Percentiles rank a stretch among this genome's conserved stretches.
Conservation (phyloP, 2,113 vertebrate species). For the Rafetus swinhoei region DNA sequence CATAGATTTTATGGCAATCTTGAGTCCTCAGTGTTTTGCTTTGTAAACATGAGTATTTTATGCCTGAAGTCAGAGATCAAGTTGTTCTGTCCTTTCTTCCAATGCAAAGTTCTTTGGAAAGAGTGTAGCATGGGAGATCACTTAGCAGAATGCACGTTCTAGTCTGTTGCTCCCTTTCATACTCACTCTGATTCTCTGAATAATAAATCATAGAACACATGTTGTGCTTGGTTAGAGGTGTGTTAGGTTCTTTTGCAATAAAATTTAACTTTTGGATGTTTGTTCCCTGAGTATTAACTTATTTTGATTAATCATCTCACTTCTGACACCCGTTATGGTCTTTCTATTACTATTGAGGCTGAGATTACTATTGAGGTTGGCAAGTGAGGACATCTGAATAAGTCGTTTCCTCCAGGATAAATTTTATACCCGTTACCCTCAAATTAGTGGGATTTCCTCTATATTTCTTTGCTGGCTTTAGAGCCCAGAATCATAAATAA, state of each 20-base stretch:
- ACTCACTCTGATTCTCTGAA: constrained; percentile 44
- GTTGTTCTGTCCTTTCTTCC: constrained; percentile 20
- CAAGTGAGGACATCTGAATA: constrained; percentile 19
- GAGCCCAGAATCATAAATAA: constrained; percentile 9
- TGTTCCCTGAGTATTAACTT: constrained; percentile 37
- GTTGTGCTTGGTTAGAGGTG: constrained; percentile 10
- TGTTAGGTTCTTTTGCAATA: constrained; percentile 26
- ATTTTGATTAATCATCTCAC: constrained; percentile 44
- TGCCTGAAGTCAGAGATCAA: constrained; percentile 15
- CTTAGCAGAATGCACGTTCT: constrained; percentile 20
- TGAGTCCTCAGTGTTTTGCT: constrained; percentile 42
- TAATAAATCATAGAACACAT: constrained; percentile 19
- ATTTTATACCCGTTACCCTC: constrained; percentile 1
- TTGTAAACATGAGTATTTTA: constrained; percentile 54
- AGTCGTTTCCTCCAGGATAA: constrained; percentile 25
- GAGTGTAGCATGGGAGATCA: constrained; percentile 1
- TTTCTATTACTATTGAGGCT: constrained; percentile 23
- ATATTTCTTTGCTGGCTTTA: neutral
- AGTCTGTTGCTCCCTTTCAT: constrained; percentile 6
- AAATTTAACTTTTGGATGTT: constrained; percentile 19
- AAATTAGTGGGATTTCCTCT: constrained; percentile 35
- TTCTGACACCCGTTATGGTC: constrained; percentile 14
- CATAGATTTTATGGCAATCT: constrained; percentile 26
- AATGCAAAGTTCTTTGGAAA: constrained; percentile 26
- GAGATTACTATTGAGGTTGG: no score